A percentile compares a stretch with the other conserved stretches of the same genome.
Evolutionary conservation across 2,888 invertebrate genomes (phyloP).

Genomic region (Camponotus fellah): DNA sequence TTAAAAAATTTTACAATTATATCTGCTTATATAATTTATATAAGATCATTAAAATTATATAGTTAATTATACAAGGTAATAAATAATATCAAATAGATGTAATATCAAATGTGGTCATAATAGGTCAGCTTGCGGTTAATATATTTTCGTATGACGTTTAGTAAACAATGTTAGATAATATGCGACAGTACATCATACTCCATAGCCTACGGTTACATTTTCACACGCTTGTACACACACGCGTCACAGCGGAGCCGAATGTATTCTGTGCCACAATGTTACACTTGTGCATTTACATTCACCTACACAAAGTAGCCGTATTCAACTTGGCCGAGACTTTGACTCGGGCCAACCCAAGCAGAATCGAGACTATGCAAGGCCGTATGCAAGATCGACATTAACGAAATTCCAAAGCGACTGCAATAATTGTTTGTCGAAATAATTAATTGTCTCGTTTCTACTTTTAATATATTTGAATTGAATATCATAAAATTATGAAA

Average conservation of each 20-base stretch:
- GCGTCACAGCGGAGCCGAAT: constrained; percentile 33
- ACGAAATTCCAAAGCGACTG: constrained; percentile 16
- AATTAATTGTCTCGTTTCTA: constrained; percentile 7
- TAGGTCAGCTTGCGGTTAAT: constrained; percentile 40
- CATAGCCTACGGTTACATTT: constrained; percentile 35
- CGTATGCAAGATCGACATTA: constrained; percentile 12
- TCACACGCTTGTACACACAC: constrained; percentile 36
- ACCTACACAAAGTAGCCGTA: constrained; percentile 53
- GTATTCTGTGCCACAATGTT: constrained; percentile 44
- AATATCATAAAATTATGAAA: neutral
- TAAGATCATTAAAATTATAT: constrained; percentile 3
- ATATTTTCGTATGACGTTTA: constrained; percentile 44
- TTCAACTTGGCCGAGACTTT: constrained; percentile 61
- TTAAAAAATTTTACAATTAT: neutral
- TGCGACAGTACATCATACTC: constrained; percentile 33
- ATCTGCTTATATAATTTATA: neutral
- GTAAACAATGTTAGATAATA: constrained; percentile 50
- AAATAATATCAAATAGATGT: constrained; percentile 28
- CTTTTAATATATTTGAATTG: neutral
- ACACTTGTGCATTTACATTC: constrained; percentile 42
- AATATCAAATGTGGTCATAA: constrained; percentile 44
- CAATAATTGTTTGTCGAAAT: constrained; percentile 22
- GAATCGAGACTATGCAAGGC: constrained; percentile 46
- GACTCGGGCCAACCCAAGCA: constrained; percentile 49
- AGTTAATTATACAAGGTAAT: constrained; percentile 5